Evolutionary conservation across 1,140 invertebrate species (phyloP).

Genomic region (Pentalonia nigronervosa): DNA sequence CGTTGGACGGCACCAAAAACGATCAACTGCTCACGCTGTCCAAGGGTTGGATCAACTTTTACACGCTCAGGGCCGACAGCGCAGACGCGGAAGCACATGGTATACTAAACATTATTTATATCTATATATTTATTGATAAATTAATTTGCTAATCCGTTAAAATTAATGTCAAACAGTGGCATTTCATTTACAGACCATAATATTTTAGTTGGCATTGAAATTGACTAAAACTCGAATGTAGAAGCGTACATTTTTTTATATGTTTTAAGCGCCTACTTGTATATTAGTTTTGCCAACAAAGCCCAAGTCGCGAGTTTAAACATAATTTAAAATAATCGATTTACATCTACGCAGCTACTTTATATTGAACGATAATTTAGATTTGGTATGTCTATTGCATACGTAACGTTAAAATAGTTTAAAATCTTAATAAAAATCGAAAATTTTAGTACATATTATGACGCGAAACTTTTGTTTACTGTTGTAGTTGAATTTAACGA

Average conservation of each 20-base stretch:
- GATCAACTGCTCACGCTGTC: constrained; percentile 62
- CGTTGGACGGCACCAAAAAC: constrained; percentile 47
- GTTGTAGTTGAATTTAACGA: background rate
- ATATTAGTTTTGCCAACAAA: background rate
- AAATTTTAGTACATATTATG: background rate
- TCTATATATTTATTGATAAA: too few species aligned
- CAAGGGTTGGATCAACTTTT: constrained; percentile 64
- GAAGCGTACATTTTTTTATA: background rate
- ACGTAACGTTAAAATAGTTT: background rate
- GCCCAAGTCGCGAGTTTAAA: too few species aligned
- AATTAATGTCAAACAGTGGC: too few species aligned
- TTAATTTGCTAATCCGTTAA: too few species aligned
- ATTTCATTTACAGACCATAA: too few species aligned
- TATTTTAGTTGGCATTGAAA: background rate
- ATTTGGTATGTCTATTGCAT: too few species aligned
- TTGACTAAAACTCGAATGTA: background rate
- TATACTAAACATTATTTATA: background rate
- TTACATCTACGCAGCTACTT: background rate
- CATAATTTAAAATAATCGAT: background rate
- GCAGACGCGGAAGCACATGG: constrained; percentile 59
- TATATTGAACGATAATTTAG: background rate
- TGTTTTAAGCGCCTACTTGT: background rate
- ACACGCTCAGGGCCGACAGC: constrained; percentile 61
- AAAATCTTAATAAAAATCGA: background rate
- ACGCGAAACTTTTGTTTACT: background rate